Evolutionary conservation across 2,888 invertebrate genomes (phyloP).

Genomic region (Agriopis marginaria): DNA sequence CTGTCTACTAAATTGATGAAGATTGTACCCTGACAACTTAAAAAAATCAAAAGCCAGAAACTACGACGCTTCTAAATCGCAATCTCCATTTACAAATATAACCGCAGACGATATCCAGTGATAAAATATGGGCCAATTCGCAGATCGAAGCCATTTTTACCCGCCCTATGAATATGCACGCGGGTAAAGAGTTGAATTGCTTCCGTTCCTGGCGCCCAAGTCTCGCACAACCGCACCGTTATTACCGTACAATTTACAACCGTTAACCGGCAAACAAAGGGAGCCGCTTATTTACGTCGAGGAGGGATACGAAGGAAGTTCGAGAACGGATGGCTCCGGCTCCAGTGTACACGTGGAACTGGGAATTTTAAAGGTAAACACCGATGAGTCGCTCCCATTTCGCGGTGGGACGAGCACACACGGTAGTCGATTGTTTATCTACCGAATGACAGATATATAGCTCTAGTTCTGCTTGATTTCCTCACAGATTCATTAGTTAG

Average conservation of each 20-base stretch:
- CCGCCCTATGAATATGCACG: slow-evolving; percentile 64
- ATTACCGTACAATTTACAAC: slow-evolving; percentile 74
- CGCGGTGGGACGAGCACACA: slow-evolving; percentile 46
- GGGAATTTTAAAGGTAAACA: slow-evolving; percentile 63
- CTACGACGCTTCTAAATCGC: slow-evolving; percentile 28
- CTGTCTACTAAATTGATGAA: background rate
- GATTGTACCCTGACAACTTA: background rate
- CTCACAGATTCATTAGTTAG: background rate
- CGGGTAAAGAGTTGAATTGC: slow-evolving; percentile 62
- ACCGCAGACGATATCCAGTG: slow-evolving; percentile 40
- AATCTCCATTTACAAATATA: slow-evolving; percentile 29
- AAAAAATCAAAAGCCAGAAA: slow-evolving; percentile 6
- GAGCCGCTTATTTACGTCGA: slow-evolving; percentile 65
- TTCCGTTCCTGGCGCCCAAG: slow-evolving; percentile 57
- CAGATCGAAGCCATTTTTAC: slow-evolving; percentile 58
- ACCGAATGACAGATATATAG: slow-evolving; percentile 23
- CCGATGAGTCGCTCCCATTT: slow-evolving; percentile 55
- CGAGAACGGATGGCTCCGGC: slow-evolving; percentile 56
- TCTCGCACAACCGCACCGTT: slow-evolving; percentile 58
- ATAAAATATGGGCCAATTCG: slow-evolving; percentile 47
- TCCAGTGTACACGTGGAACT: slow-evolving; percentile 50
- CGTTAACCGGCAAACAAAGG: slow-evolving; percentile 71
- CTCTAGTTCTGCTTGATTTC: slow-evolving; percentile 45
- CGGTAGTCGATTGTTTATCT: slow-evolving; percentile 49
- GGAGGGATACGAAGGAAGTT: slow-evolving; percentile 59